Evolutionary conservation across 2,797 vertebrate genomes (phyloP).

Genomic region (Margarornis squamiger): DNA sequence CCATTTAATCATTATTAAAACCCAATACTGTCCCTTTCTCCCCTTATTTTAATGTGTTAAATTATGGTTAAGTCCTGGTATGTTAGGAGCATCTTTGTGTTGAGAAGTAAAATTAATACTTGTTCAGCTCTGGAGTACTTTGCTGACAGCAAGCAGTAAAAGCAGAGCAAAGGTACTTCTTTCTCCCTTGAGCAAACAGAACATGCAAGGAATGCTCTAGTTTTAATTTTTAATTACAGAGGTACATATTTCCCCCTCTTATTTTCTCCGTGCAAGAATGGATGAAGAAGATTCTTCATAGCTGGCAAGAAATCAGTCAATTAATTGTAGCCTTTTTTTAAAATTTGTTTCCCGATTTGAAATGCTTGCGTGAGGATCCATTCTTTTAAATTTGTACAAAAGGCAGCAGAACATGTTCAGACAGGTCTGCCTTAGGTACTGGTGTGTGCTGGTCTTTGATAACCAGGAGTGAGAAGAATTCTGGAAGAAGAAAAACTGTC

Average conservation of each 20-base stretch:
- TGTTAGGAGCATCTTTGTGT: conserved; percentile 25
- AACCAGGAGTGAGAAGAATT: conserved; percentile 49
- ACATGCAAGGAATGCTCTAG: conserved; percentile 5
- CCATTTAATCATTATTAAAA: conserved; percentile 54
- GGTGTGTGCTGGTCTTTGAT: conserved; percentile 69
- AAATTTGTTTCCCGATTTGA: conserved; percentile 80
- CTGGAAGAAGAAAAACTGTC: conserved; percentile 39
- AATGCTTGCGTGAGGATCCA: conserved; percentile 79
- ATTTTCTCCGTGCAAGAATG: conserved; percentile 57
- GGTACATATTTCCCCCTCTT: conserved; percentile 45
- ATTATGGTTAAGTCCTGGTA: conserved; percentile 41
- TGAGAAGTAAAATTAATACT: conserved; percentile 52
- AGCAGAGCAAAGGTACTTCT: conserved; percentile 26
- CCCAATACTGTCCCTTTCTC: neutral
- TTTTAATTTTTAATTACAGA: conserved; percentile 72
- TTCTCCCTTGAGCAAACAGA: conserved; percentile 2
- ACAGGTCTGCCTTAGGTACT: conserved; percentile 78
- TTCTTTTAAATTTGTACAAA: conserved; percentile 80
- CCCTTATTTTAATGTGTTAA: conserved; percentile 30
- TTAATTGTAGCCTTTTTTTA: conserved; percentile 79
- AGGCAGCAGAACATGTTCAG: conserved; percentile 77
- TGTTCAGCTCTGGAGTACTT: conserved; percentile 37
- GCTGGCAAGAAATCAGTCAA: conserved; percentile 79
- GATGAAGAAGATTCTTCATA: conserved; percentile 64
- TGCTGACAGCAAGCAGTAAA: conserved; percentile 47